Base-by-base conservation (phyloP, 2,888 invertebrate species). In the Brenthis hecate region DNA sequence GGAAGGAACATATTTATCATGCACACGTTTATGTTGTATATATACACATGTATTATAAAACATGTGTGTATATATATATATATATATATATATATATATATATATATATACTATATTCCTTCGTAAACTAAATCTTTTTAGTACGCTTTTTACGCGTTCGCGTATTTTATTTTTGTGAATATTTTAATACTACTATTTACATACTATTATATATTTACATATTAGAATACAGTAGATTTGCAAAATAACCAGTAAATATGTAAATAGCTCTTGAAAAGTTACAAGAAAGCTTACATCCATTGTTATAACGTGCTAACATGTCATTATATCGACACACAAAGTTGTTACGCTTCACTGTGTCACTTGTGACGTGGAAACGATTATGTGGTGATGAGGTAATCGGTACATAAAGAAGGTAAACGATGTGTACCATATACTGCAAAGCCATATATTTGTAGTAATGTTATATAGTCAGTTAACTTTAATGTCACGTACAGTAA, bases 311-410 rank as follows among this genome's bases (percentile, higher is more conserved):
- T 43, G n/a, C 32, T 76, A 73, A 79, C 78, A 78, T 78, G 81
- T 81, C 78, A 79, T 78, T 76, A 78, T 76, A 78, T 75, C 72
- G 81, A 77, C 81, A 87, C 85, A 86, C 85, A 85, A 84, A 83
- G 74, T 79, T 78, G 80, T 85, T 82, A 77, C 77, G 74, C 76
- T 69, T 77, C 77, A 78, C 76, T 75, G 72, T 73, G 77, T 80
- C 77, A 74, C 75, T 72, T 61, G 74, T 71, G 77, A 80, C 78
- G 76, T 81, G 83, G 77, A 76, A 77, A 76, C 76, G 76, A 80
- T 81, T 80, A 80, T 75, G 75, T 75, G 73, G 72, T 64, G 73
- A 71, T 47, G 55, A 65, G 19, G 51, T 60, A 61, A 61, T 61
- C 60, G 48, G 32, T 55, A 55, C 53, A 58, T 51, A 72, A 74